Evolutionary conservation across 1,140 invertebrate genomes (phyloP).

Genomic region (Drosophila orena): DNA sequence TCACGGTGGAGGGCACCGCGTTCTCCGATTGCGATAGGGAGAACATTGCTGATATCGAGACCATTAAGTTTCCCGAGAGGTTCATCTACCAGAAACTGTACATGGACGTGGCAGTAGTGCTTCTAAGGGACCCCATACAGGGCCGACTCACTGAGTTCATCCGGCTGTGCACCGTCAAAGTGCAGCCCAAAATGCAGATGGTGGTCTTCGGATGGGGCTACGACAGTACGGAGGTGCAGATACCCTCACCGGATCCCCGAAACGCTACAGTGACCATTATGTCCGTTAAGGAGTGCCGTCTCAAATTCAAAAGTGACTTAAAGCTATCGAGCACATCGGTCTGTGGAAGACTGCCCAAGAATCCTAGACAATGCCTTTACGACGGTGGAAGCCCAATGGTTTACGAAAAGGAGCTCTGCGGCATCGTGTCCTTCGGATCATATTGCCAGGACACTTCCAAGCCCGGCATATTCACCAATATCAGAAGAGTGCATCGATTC

Average conservation of each 20-base stretch:
- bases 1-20: constrained; percentile 18
- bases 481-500: constrained; percentile 11
- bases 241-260: background rate
- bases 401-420: constrained; percentile 24
- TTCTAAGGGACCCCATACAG: background rate
- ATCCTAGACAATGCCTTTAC: constrained; percentile 19
- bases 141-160: constrained; percentile 28
- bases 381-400: constrained; percentile 44
- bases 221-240: constrained; percentile 1
- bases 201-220: constrained; percentile 10
- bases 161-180: background rate
- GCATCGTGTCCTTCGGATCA: constrained; percentile 24
- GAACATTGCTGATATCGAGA: constrained; percentile 24
- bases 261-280: background rate
- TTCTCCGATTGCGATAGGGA: constrained; percentile 10
- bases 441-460: constrained; percentile 12
- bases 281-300: background rate
- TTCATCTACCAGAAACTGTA: constrained; percentile 6
- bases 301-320: background rate
- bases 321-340: constrained; percentile 4
- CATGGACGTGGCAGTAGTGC: constrained; percentile 42
- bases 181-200: background rate
- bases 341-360: constrained; percentile 22
- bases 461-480: constrained; percentile 39
- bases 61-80: constrained; percentile 5